Conservation (phyloP, 2,888 invertebrate species). For the Cantharis nigra region DNA sequence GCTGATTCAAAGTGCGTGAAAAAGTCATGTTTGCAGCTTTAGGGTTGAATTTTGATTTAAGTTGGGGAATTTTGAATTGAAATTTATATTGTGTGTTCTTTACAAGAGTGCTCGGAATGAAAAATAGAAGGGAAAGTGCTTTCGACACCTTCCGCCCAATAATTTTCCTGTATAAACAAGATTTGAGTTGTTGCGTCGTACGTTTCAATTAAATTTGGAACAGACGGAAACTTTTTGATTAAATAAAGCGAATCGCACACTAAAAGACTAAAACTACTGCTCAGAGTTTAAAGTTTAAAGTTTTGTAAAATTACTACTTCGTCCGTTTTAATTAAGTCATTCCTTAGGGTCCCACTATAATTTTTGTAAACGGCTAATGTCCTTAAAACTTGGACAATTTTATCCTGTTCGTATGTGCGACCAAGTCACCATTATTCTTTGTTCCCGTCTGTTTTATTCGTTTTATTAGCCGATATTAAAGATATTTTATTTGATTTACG, state of each 20-base stretch:
- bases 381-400: background rate
- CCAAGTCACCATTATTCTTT: background rate
- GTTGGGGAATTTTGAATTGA: background rate
- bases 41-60: background rate
- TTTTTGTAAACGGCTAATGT: background rate
- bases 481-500: constrained; percentile 3
- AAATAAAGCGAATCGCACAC: background rate
- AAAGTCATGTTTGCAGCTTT: background rate
- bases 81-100: background rate
- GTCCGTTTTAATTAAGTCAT: background rate
- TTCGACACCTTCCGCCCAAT: background rate
- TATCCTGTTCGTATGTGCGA: background rate
- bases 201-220: background rate
- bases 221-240: background rate
- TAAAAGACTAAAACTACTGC: background rate
- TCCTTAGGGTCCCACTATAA: background rate
- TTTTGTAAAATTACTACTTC: background rate
- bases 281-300: background rate
- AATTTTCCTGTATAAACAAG: background rate
- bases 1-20: background rate
- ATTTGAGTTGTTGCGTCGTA: background rate
- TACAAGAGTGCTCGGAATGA: background rate
- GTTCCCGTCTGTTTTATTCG: background rate
- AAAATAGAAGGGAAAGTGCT: background rate
- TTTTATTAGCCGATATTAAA: constrained; percentile 1